Percentiles rank a stretch among this genome's conserved stretches.
These are phyloP conservation scores for Harpalus rufipes DNA, from an alignment of 2,888 invertebrate species.

Conservation along the genomic window DNA sequence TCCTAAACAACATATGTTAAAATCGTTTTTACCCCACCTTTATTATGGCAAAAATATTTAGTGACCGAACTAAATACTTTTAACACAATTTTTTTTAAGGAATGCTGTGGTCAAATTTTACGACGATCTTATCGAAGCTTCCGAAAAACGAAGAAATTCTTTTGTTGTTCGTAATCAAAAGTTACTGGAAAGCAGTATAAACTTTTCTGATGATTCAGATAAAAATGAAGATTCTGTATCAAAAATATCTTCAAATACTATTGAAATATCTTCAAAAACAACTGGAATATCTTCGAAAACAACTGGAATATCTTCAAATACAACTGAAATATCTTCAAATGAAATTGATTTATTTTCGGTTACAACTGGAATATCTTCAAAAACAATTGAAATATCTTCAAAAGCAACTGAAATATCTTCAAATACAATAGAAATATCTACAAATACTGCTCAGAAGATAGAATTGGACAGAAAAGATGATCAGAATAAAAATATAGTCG, in stretches of 20 bases:
- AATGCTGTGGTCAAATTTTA: constrained; percentile 82
- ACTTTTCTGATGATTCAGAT: neutral
- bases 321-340: neutral
- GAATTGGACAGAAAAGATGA: constrained; percentile 71
- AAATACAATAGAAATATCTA: neutral
- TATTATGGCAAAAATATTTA: too few relatives aligned
- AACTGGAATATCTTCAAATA: neutral
- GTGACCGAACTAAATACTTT: too few relatives aligned
- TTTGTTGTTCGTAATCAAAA: constrained; percentile 71
- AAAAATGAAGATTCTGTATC: constrained; percentile 69
- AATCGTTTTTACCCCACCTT: too few relatives aligned
- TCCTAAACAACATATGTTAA: too few relatives aligned
- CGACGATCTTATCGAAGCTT: constrained; percentile 81
- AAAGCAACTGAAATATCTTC: neutral
- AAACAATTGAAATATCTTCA: neutral
- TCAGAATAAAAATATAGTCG: constrained; percentile 32
- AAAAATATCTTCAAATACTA: neutral
- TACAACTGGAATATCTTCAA: neutral
- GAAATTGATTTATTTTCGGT: too few relatives aligned
- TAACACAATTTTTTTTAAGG: constrained; percentile 73
- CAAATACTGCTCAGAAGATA: neutral
- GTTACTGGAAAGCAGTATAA: constrained; percentile 36
- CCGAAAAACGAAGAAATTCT: constrained; percentile 78
- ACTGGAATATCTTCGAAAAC: neutral
- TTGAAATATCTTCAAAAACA: neutral